A percentile compares a stretch with the other conserved stretches of the same genome.
Conservation (phyloP, 2,113 vertebrate genomes). For the Vanacampus margaritifer region DNA sequence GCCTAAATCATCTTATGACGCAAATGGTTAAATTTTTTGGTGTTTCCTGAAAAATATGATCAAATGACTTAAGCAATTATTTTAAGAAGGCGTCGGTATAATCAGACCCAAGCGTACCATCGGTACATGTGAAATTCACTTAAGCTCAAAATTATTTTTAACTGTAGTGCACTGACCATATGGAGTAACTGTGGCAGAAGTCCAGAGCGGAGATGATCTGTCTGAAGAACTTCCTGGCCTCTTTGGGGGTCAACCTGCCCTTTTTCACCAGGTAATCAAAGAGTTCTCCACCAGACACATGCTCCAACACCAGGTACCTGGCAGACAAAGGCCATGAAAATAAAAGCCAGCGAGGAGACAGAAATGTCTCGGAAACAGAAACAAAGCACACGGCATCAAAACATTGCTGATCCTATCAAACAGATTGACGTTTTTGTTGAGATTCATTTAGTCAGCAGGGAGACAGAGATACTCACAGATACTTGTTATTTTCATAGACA, state of each 20-base stretch:
- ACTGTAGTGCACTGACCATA: constrained; percentile 75
- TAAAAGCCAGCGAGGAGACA: neutral
- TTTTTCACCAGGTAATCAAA: constrained; percentile 93
- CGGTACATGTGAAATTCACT: neutral
- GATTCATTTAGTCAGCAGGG: constrained; percentile 11
- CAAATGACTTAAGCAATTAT: no score
- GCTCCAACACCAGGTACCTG: constrained; percentile 89
- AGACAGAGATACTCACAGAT: constrained; percentile 83
- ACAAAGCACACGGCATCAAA: neutral
- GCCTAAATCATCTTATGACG: no score
- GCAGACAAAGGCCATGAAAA: neutral
- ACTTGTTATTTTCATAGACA: constrained; percentile 96
- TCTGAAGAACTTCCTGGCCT: constrained; percentile 89
- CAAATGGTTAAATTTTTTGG: no score
- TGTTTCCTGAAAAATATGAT: no score
- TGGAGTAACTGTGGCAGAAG: constrained; percentile 90
- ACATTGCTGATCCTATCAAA: neutral
- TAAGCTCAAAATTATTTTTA: neutral
- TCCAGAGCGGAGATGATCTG: constrained; percentile 90
- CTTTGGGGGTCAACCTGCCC: constrained; percentile 86
- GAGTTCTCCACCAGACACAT: constrained; percentile 87
- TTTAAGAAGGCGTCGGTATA: no score
- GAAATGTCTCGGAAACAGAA: neutral
- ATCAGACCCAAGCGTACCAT: no score
- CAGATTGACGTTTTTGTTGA: constrained; percentile 2